Evolutionary conservation across 2,113 vertebrate species (phyloP).

Genomic region (Brachyhypopomus occidentalis): DNA sequence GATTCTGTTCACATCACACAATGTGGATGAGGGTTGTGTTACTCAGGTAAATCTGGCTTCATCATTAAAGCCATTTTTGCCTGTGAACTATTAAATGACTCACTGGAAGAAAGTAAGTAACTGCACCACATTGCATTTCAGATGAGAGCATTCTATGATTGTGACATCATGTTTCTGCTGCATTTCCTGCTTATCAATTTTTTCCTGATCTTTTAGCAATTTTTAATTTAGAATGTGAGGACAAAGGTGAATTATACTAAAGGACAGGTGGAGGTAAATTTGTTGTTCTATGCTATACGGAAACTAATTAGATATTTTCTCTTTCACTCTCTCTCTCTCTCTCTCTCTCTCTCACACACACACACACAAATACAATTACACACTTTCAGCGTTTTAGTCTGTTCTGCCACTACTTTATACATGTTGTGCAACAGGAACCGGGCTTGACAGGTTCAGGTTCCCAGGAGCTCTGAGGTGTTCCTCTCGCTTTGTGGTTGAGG

Average conservation of each 20-base stretch:
- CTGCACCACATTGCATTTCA: not conserved
- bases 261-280: not conserved
- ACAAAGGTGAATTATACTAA: not conserved
- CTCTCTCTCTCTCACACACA: not conserved
- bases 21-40: slow-evolving; percentile 19
- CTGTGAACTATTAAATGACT: slow-evolving; percentile 27
- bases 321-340: no score
- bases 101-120: not conserved
- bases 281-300: not conserved
- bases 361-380: slow-evolving; percentile 13
- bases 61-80: slow-evolving; percentile 10
- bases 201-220: not conserved
- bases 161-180: not conserved
- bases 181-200: not conserved
- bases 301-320: not conserved
- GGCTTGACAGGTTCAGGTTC: slow-evolving; percentile 73
- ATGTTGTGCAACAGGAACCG: slow-evolving; percentile 67
- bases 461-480: slow-evolving; percentile 65
- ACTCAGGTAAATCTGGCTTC: slow-evolving; percentile 6
- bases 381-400: not conserved
- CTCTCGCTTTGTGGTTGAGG: slow-evolving; percentile 59
- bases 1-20: slow-evolving; percentile 28
- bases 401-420: slow-evolving; percentile 29
- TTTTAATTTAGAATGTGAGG: not conserved
- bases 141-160: not conserved